Base-by-base conservation (phyloP, 2,113 vertebrate species). In the Eleginops maclovinus region DNA sequence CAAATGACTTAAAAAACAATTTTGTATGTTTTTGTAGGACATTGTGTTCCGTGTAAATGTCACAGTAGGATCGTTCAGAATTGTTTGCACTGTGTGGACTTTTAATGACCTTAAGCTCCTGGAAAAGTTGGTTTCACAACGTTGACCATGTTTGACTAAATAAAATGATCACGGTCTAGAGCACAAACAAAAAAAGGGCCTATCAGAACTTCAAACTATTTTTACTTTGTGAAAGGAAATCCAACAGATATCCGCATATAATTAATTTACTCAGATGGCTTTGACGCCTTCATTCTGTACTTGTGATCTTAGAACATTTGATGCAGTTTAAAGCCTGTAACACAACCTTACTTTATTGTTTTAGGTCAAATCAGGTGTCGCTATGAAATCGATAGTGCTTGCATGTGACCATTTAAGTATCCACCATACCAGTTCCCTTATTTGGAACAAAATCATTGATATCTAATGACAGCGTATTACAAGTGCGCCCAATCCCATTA, bases 11-110 rank as follows among this genome's bases (percentile, higher is more conserved):
- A 22, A 46, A 58, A 70, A 16, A 46, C 19, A 40, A 4, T 22
- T 3, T 16, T 28, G 12, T 47, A 19, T 44, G 31, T 59, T 17
- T 60, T 12, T 16, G 9, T 36, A 36, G 4, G 28, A 31, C 28
- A 31, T 31, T 31, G 3, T 17, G 3, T 68, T 55, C 43, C 9
- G 12, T 77, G 54, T 75, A 56, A 19, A 67, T 82, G 40, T 78
- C 55, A 36, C 51, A 70, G 26, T 19, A 41, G 24, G 22, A 50
- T 55, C 19, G 14, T 12, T 60, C 61, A 31, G 44, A 61, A 84
- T 28, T 77, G 83, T 65, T 77, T 75, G 53, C 53, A 67, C 83
- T 59, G 24, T 53, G 55, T 65, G 75, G 75, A 66, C 72, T 44
- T 71, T 49, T 60, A 70, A 79, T 22, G 56, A 77, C 68, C 54